Percentiles rank a stretch among this genome's conserved stretches.
phyloP scores from a whole-genome alignment of 2,113 vertebrate genomes.

The Scopus umbretta region DNA sequence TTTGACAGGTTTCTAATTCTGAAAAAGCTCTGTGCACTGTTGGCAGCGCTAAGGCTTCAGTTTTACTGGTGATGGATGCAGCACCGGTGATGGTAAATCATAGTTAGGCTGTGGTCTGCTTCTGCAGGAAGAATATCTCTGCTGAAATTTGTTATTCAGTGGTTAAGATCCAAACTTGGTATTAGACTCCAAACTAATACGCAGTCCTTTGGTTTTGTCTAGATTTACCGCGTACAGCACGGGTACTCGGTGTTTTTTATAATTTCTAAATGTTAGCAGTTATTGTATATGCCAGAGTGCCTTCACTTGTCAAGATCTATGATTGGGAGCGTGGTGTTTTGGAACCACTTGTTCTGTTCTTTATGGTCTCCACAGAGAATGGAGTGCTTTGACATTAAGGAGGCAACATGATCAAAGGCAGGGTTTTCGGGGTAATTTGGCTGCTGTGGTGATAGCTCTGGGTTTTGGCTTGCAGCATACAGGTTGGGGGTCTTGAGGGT shows the following conservation, averaged over 20 bases:
- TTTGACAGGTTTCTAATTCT: neutral
- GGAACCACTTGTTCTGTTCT: neutral
- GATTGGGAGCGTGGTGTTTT: neutral
- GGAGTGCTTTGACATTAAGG: accelerated
- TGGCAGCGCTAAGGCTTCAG: neutral
- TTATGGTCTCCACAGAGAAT: neutral
- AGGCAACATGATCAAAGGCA: accelerated
- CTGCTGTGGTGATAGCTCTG: neutral
- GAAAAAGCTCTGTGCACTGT: neutral
- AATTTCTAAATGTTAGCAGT: neutral
- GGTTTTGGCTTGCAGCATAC: neutral
- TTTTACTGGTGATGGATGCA: neutral
- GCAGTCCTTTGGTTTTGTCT: neutral
- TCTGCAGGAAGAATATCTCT: neutral
- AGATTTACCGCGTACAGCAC: neutral
- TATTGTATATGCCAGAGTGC: neutral
- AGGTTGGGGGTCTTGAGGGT: neutral
- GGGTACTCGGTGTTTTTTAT: neutral
- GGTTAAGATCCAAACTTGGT: neutral
- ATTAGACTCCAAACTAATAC: neutral
- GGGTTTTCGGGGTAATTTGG: neutral
- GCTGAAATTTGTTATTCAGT: neutral
- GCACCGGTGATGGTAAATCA: neutral
- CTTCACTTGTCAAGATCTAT: neutral
- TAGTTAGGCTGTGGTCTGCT: neutral